These are phyloP conservation scores for Tenebrio molitor DNA, from an alignment of 1,140 invertebrate species.

Conservation along the genomic window DNA sequence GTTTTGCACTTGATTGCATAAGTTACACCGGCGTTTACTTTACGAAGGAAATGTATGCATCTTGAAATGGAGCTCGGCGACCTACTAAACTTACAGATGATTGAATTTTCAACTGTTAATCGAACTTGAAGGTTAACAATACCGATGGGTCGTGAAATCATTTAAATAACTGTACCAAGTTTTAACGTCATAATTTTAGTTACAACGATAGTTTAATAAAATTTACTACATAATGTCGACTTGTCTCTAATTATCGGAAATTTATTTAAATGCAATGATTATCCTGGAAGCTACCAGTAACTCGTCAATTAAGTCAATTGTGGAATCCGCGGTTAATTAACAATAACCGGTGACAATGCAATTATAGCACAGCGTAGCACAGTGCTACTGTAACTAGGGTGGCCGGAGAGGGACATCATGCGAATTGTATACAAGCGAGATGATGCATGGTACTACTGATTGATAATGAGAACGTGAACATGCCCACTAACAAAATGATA, in stretches of 20 bases:
- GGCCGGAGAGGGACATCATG: neutral
- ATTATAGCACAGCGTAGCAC: too few species aligned
- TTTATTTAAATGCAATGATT: neutral
- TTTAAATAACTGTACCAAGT: too few species aligned
- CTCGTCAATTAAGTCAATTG: slow-evolving; percentile 27
- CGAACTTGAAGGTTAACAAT: too few species aligned
- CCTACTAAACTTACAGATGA: too few species aligned
- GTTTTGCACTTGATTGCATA: too few species aligned
- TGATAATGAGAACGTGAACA: slow-evolving; percentile 2
- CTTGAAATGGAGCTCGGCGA: too few species aligned
- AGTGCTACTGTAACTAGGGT: neutral
- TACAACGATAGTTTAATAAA: too few species aligned
- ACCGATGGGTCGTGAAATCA: too few species aligned
- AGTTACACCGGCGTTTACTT: too few species aligned
- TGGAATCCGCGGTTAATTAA: slow-evolving; percentile 10
- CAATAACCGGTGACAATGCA: slow-evolving; percentile 18
- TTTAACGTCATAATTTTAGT: too few species aligned
- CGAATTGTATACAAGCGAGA: neutral
- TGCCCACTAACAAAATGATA: neutral
- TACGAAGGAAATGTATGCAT: too few species aligned
- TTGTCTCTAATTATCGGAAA: neutral
- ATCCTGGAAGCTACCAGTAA: neutral
- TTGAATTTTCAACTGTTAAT: too few species aligned
- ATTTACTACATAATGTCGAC: neutral
- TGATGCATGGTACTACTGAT: neutral